Evolutionary conservation across 2,888 invertebrate genomes (phyloP).

Genomic region (Xanthia togata): DNA sequence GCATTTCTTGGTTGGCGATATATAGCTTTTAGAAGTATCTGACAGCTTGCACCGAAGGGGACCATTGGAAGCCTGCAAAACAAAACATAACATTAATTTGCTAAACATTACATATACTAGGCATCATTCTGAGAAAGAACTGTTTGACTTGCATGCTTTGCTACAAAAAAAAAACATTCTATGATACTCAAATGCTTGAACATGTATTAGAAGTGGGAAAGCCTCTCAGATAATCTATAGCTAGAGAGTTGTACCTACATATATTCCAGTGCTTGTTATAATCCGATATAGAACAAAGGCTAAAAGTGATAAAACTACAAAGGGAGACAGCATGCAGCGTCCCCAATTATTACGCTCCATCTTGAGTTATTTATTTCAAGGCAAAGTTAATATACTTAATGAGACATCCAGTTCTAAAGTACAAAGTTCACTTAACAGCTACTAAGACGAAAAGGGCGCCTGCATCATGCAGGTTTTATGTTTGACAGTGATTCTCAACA

Average conservation of each 20-base stretch:
- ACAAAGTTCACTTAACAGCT: background rate
- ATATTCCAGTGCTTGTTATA: no score
- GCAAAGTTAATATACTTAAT: background rate
- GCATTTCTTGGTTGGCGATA: constrained; percentile 59
- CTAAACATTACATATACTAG: background rate
- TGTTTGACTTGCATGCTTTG: constrained; percentile 24
- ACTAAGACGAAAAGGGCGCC: background rate
- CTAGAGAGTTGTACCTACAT: background rate
- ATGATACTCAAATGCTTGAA: constrained; percentile 22
- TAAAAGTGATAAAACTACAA: background rate
- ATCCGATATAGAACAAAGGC: background rate
- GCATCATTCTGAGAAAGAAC: background rate
- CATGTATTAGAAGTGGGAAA: background rate
- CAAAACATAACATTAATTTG: constrained; percentile 39
- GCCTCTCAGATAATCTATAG: background rate
- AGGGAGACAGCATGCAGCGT: background rate
- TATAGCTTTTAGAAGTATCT: constrained; percentile 71
- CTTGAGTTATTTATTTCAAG: background rate
- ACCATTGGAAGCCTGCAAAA: constrained; percentile 79
- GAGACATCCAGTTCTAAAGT: background rate
- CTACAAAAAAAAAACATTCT: constrained; percentile 8
- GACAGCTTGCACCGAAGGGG: constrained; percentile 70
- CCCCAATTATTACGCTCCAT: background rate
- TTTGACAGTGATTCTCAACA: no score
- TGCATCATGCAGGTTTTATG: background rate